Evolutionary conservation across 2,888 invertebrate genomes (phyloP).

Genomic region (Pristionchus maxplancki): DNA sequence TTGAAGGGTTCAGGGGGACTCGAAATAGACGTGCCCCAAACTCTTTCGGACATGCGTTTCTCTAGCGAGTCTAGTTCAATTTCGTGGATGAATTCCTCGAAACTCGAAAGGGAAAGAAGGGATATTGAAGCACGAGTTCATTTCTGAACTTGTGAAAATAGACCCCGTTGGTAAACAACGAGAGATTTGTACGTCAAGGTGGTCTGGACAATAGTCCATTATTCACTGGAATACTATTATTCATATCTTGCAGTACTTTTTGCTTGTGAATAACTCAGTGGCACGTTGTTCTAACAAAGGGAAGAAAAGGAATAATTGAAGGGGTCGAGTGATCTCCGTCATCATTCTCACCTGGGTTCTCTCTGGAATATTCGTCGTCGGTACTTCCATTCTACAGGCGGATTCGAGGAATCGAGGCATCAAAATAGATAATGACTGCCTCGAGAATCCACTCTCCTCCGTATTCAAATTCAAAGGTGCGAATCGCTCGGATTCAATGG

Average conservation of each 20-base stretch:
- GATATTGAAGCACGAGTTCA: not conserved
- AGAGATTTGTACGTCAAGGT: not conserved
- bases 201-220: not conserved
- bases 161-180: not conserved
- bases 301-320: not conserved
- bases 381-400: slow-evolving; percentile 52
- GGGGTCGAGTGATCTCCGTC: slow-evolving; percentile 6
- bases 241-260: not conserved
- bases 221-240: not conserved
- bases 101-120: not conserved
- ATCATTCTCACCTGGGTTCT: slow-evolving; percentile 1
- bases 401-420: slow-evolving; percentile 58
- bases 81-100: not conserved
- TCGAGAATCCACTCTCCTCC: not conserved
- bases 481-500: too few species aligned
- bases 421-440: slow-evolving; percentile 63
- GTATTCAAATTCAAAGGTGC: slow-evolving; percentile 1
- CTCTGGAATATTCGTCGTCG: not conserved
- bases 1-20: not conserved
- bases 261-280: not conserved
- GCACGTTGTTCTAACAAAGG: not conserved
- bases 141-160: not conserved
- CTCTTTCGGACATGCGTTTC: slow-evolving; percentile 24
- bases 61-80: not conserved
- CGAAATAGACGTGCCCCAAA: not conserved